A percentile compares a stretch with the other conserved stretches of the same genome.
Conservation (phyloP, 1,140 invertebrate species). For the Melipona quadrifasciata region DNA sequence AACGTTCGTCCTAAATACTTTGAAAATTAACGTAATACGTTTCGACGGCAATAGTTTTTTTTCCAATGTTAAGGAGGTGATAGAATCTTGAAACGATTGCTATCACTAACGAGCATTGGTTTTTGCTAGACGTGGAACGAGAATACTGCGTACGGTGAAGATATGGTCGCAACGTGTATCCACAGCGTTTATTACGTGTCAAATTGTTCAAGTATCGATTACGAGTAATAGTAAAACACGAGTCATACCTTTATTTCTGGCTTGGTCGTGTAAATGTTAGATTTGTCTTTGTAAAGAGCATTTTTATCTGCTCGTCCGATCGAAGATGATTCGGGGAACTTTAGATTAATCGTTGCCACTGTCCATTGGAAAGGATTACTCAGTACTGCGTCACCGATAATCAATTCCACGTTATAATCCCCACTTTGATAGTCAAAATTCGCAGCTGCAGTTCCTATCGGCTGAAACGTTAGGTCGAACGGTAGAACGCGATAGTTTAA, state of each 20-base stretch:
- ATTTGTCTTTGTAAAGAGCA: slow-evolving; percentile 74
- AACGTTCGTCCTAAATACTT: slow-evolving; percentile 9
- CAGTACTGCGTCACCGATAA: slow-evolving; percentile 94
- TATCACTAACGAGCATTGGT: slow-evolving; percentile 79
- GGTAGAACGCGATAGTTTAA: not conserved
- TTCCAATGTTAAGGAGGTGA: slow-evolving; percentile 77
- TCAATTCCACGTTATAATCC: slow-evolving; percentile 91
- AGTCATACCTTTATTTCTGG: slow-evolving; percentile 90
- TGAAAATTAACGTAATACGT: not conserved
- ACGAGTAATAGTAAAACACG: not conserved
- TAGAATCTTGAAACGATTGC: slow-evolving; percentile 64
- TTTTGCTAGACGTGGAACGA: not conserved
- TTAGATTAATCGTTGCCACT: slow-evolving; percentile 89
- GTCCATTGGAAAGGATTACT: slow-evolving; percentile 95
- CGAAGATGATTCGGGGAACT: slow-evolving; percentile 83
- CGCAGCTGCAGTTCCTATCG: slow-evolving; percentile 89
- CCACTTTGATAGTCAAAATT: slow-evolving; percentile 91
- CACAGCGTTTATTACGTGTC: not conserved
- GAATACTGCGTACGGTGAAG: no score
- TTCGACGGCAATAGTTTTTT: slow-evolving; percentile 65
- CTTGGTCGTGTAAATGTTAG: slow-evolving; percentile 84
- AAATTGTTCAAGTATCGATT: not conserved
- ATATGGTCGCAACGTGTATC: not conserved
- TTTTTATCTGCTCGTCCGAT: slow-evolving; percentile 75
- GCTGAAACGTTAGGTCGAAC: slow-evolving; percentile 83